Evolutionary conservation across 1,140 invertebrate genomes (phyloP), one percentile per base, ranked within the genome.

Genomic region (Drosophila pseudoobscura): DNA sequence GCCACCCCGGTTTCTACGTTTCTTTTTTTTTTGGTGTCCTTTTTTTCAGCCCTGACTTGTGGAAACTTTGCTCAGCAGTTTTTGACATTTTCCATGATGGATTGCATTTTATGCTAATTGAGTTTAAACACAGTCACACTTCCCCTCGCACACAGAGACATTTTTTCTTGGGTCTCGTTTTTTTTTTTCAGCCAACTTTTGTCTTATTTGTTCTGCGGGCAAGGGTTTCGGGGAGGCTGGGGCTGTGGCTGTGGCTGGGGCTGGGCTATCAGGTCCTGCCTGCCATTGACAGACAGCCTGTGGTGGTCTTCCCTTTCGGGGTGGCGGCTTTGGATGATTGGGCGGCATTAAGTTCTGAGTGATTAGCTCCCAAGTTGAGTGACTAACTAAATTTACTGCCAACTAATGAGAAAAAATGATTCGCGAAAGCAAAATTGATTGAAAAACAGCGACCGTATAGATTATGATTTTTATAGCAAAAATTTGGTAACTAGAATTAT

Each of bases 41-140:
- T 75, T 78, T 76, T 84, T 84, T 72, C 63, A 66, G 64, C 60
- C 66, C 70, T 80, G 82, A 85, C 82, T 87, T 87, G 83, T 88
- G 78, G 61, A 84, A 87, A 83, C 78, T 88, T 88, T 79, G 83
- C 83, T 88, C 83, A 88, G 83, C 83, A 88, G 83, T 88, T 88
- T 88, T 88, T 88, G 83, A 88, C 83, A 88, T 88, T 88, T 88
- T 88, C 41, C 75, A 88, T 88, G 83, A 88, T 88, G 83, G 83
- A 88, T 88, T 88, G 83, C 83, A 88, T 75, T 88, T 88, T 88
- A 88, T 88, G 83, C 83, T 88, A 88, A 88, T 88, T 88, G 79
- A 88, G 83, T 88, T 88, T 83, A 80, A 88, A 73, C 72, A 83
- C 82, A 87, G 69, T 75, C 62, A 78, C 70, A 75, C 41, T 68